These are phyloP conservation scores for Melanotaenia parkinsoni DNA, from an alignment of 2,797 vertebrate genomes.

Conservation along the genomic window DNA sequence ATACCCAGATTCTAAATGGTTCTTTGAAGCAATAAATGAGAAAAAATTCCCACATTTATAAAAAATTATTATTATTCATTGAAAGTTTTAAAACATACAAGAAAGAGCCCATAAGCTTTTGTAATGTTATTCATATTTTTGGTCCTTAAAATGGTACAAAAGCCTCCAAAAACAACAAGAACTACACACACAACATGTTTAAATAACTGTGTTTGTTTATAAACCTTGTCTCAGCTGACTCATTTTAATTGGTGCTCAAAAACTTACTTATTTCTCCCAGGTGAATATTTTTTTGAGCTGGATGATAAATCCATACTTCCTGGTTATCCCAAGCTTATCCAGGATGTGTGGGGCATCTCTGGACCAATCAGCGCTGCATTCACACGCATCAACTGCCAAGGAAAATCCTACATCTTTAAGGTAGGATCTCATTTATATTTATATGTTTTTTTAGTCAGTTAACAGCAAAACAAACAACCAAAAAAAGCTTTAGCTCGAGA, in stretches of 20 bases:
- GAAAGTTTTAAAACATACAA: neutral
- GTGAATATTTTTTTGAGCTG: conserved; percentile 92
- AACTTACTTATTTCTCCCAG: conserved; percentile 64
- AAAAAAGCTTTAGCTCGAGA: neutral
- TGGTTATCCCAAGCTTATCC: conserved; percentile 93
- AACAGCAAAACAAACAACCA: neutral
- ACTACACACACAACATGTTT: no score
- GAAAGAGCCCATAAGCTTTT: neutral
- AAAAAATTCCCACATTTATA: no score
- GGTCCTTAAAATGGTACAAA: neutral
- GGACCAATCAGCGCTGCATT: conserved; percentile 95
- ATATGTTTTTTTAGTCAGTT: no score
- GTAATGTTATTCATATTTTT: no score
- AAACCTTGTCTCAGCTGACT: no score
- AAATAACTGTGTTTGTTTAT: no score
- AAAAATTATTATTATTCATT: neutral
- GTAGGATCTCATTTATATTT: conserved; percentile 68
- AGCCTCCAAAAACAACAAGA: neutral
- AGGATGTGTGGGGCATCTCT: conserved; percentile 91
- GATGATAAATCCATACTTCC: conserved; percentile 85
- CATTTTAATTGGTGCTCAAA: no score
- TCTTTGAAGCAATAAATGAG: neutral
- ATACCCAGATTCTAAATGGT: neutral
- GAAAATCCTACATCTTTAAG: conserved; percentile 97
- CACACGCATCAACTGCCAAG: conserved; percentile 96